Evolutionary conservation across 1,140 invertebrate species (phyloP).

Genomic region (Drosophila erecta): DNA sequence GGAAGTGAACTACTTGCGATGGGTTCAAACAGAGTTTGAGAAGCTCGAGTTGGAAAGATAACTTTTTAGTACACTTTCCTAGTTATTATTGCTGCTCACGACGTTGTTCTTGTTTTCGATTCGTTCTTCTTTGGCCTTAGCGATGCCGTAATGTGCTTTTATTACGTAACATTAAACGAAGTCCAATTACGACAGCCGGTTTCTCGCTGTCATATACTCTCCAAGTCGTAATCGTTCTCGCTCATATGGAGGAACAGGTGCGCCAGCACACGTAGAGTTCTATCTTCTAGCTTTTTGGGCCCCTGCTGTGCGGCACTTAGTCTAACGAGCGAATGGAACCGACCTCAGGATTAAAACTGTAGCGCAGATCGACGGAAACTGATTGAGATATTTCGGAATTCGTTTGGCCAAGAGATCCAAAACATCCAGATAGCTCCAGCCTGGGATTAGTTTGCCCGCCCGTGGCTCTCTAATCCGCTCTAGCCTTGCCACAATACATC

Average conservation of each 20-base stretch:
- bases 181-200: slow-evolving; percentile 72
- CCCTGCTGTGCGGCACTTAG: slow-evolving; percentile 58
- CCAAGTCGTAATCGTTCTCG: not conserved
- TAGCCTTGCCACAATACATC: slow-evolving; percentile 44
- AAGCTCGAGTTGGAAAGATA: slow-evolving; percentile 1
- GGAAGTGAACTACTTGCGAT: slow-evolving; percentile 19
- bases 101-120: slow-evolving; percentile 47
- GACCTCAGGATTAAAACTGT: slow-evolving; percentile 40
- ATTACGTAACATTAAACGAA: slow-evolving; percentile 75
- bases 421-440: not conserved
- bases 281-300: slow-evolving; percentile 15
- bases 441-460: slow-evolving; percentile 30
- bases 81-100: slow-evolving; percentile 52
- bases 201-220: slow-evolving; percentile 56
- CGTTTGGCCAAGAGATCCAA: slow-evolving; percentile 28
- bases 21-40: not conserved
- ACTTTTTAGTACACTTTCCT: slow-evolving; percentile 33
- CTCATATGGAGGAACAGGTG: slow-evolving; percentile 55
- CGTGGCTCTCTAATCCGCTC: slow-evolving; percentile 23
- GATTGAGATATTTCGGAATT: slow-evolving; percentile 51
- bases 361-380: slow-evolving; percentile 51
- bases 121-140: slow-evolving; percentile 39
- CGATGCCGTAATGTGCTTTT: slow-evolving; percentile 74
- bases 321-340: slow-evolving; percentile 38
- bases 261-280: slow-evolving; percentile 27